A percentile compares a stretch with the other conserved stretches of the same genome.
phyloP scores from a whole-genome alignment of 2,797 vertebrate species.

The Girardinus metallicus region DNA sequence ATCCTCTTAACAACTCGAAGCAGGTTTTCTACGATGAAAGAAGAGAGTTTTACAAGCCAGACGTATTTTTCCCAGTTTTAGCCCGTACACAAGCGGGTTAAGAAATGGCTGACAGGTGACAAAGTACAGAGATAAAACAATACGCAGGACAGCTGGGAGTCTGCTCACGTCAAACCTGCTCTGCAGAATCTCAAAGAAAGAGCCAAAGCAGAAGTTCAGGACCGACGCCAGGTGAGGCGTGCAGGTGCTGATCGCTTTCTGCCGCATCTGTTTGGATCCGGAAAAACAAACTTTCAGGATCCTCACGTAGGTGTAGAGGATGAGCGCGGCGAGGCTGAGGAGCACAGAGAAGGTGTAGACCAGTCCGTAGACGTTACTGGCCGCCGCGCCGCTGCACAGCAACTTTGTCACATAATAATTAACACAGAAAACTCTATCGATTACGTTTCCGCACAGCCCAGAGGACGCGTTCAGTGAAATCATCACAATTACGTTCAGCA shows the following conservation, averaged over 20 bases:
- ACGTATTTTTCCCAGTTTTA: constrained; percentile 10
- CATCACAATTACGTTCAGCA: not conserved
- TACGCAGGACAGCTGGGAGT: not conserved
- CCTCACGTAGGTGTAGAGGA: constrained; percentile 43
- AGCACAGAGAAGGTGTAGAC: not conserved
- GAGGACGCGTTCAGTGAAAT: not conserved
- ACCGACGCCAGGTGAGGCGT: constrained; percentile 47
- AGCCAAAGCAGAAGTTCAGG: constrained; percentile 44
- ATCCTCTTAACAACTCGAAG: not conserved
- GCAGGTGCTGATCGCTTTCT: constrained; percentile 49
- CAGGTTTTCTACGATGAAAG: not conserved
- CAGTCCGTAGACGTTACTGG: constrained; percentile 22
- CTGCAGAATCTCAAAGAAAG: constrained; percentile 46
- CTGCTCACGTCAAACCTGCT: constrained; percentile 27
- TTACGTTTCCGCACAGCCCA: constrained; percentile 3
- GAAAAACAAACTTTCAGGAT: constrained; percentile 46
- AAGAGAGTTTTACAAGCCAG: not conserved
- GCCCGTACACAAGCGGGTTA: constrained; percentile 20
- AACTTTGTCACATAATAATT: constrained; percentile 5
- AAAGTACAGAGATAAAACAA: constrained; percentile 10
- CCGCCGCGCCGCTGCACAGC: not conserved
- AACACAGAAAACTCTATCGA: not conserved
- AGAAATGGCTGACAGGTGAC: constrained; percentile 4
- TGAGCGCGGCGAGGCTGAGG: not conserved
- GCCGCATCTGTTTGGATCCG: constrained; percentile 31